Percentiles rank a stretch among this genome's conserved stretches.
Evolutionary conservation across 2,797 vertebrate species (phyloP).

Genomic region (Malurus splendens): DNA sequence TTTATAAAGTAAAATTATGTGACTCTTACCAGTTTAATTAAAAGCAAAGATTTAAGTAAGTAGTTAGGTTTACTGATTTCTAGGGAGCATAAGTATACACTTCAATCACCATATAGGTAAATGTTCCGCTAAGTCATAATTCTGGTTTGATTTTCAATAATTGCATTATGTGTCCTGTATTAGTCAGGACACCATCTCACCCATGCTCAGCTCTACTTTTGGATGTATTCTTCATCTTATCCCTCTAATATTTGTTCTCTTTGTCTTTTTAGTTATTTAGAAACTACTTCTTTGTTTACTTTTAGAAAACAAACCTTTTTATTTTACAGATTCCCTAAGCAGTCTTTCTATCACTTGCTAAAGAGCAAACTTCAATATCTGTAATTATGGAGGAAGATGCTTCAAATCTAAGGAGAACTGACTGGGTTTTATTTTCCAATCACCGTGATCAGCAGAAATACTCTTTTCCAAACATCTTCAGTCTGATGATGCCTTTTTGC

Average conservation of each 20-base stretch:
- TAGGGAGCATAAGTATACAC: not conserved
- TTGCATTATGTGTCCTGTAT: not conserved
- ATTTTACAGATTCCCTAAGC: not conserved
- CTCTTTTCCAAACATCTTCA: not conserved
- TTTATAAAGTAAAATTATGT: not conserved
- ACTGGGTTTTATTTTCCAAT: not conserved
- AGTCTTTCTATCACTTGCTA: not conserved
- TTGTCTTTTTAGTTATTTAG: not conserved
- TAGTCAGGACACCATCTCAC: not conserved
- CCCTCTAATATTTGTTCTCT: not conserved
- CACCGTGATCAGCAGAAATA: not conserved
- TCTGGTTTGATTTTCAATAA: not conserved
- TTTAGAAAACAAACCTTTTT: not conserved
- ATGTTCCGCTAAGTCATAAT: not conserved
- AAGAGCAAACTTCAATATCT: not conserved
- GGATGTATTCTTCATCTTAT: not conserved
- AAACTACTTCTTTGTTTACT: not conserved
- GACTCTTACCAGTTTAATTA: not conserved
- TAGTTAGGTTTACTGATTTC: not conserved
- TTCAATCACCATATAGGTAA: not conserved
- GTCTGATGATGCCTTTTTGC: not conserved
- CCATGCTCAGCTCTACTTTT: not conserved
- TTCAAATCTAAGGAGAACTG: not conserved
- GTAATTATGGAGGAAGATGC: not conserved
- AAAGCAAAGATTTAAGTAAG: not conserved